phyloP scores from a whole-genome alignment of 1,140 invertebrate species.

The Hypothenemus hampei region DNA sequence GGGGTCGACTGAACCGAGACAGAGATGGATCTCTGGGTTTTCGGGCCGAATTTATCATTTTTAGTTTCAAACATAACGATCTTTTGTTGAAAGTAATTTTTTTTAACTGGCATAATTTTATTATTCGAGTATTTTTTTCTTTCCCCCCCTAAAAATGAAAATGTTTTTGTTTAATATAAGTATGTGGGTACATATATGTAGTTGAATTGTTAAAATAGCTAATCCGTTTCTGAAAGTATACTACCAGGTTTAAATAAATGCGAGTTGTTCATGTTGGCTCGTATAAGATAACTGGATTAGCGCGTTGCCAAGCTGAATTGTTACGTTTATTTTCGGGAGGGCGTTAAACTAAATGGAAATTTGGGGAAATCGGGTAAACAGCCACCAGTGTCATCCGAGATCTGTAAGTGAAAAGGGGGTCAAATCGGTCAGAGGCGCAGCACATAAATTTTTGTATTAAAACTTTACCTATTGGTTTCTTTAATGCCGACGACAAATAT shows the following conservation, averaged over 20 bases:
- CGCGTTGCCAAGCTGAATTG: constrained; percentile 19
- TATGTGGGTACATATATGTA: no score
- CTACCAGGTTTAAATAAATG: no score
- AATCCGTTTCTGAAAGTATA: constrained; percentile 12
- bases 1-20: constrained; percentile 6
- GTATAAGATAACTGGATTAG: constrained; percentile 28
- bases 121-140: no score
- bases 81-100: neutral
- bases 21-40: constrained; percentile 11
- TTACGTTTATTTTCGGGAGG: constrained; percentile 24
- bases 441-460: no score
- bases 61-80: neutral
- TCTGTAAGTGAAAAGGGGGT: constrained; percentile 11
- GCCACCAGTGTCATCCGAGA: constrained; percentile 21
- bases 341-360: constrained; percentile 27
- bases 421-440: neutral
- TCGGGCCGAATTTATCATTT: constrained; percentile 6
- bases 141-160: no score
- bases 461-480: no score
- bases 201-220: neutral
- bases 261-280: constrained; percentile 10
- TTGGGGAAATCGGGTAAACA: constrained; percentile 28
- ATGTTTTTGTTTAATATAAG: no score
- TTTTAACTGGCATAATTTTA: no score
- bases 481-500: no score